Base-by-base conservation (phyloP, 2,797 vertebrate species). In the Acrossocheilus fasciatus region DNA sequence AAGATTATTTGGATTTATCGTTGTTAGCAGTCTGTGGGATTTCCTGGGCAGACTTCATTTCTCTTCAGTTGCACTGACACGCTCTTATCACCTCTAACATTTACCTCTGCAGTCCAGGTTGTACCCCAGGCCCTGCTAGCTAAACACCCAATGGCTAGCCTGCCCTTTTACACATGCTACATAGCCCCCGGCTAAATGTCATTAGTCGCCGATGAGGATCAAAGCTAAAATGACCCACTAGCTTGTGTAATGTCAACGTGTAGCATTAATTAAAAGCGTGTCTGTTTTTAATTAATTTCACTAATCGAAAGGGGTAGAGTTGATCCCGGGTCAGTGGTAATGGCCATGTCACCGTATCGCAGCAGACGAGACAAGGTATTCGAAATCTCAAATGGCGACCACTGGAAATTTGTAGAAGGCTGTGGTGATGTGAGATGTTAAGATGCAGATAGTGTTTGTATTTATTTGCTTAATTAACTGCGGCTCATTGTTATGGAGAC, bases 381-480 rank as follows among this genome's bases (percentile, higher is more conserved):
- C 3, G 3, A 45, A 59, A 72, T 79, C 47, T n/a, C 26, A n/a
- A 82, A 81, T 34, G 30, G 47, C 34, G 10, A 82, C 17, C 50
- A 15, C 41, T 39, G 30, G 66, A 39, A 39, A 66, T 36, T 57
- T 72, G 84, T n/a, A 34, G 5, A 18, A 43, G 43, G 68, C 26
- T 1, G 30, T 41, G 14, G 6, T 3, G 3, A 30, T 2, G 34
- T 39, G 76, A 87, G 59, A 73, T 30, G 18, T 82, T 81, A 83
- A 64, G 57, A 89, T 75, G 18, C 41, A 76, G 69, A 39, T 59
- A 72, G 64, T 18, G 39, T 77, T 64, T 87, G 74, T 81, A 82
- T 84, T 86, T 86, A 74, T 84, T 75, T 80, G 85, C 57, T 82
- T 86, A 90, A 90, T 87, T 74, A 86, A 81, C 69, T 75, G 43